Base-by-base conservation (phyloP, 1,140 invertebrate genomes). In the Sweltsa coloradensis region DNA sequence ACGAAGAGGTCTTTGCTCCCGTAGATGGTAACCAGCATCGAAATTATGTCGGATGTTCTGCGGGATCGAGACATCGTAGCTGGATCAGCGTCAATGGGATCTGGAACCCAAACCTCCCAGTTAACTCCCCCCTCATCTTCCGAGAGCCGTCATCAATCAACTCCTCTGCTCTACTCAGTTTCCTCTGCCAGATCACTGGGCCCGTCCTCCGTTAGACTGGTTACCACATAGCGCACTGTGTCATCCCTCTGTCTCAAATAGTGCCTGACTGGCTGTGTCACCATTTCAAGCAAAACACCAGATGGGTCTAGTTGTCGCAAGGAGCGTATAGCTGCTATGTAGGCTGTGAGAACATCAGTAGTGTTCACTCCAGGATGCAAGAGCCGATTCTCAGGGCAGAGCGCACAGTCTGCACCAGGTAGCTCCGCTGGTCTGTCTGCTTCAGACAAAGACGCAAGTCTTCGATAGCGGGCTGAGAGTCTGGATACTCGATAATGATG, bases 1-100 rank as follows among this genome's bases (percentile, higher is more conserved):
- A 99, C 92, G 72, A 99, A 99, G 13, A 99, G 65, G 64, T 97
- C 93, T 62, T 97, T 96, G 56, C 92, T 97, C 2, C 96, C 97
- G 65, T 99, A 99, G 44, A 99, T 92, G 61, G 93, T 96, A 0
- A 99, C 92, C 9, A 99, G 70, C 83, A 97, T 97, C 34, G 93
- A 94, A 57, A 99, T 97, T 42, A 99, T 95, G 63, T 99, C 96
- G 24, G 87, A 89, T 22, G 83, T 81, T 52, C 80, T 62, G 22
- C 75, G 63, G 54, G 70, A 61, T 57, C 68, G 76, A 1, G 69
- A 74, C 34, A 69, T 69, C 61, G 73, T 76, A 27, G 69, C 70
- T 75, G 57, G 81, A 68, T 85, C 84, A 55, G 83, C 88, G 72
- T 89, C 91, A 14, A 91, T 79, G 26, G 93, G 91, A 71, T 95